Percentiles rank a stretch among this genome's conserved stretches.
Conservation (phyloP, 2,113 vertebrate genomes). For the Burhinus oedicnemus region DNA sequence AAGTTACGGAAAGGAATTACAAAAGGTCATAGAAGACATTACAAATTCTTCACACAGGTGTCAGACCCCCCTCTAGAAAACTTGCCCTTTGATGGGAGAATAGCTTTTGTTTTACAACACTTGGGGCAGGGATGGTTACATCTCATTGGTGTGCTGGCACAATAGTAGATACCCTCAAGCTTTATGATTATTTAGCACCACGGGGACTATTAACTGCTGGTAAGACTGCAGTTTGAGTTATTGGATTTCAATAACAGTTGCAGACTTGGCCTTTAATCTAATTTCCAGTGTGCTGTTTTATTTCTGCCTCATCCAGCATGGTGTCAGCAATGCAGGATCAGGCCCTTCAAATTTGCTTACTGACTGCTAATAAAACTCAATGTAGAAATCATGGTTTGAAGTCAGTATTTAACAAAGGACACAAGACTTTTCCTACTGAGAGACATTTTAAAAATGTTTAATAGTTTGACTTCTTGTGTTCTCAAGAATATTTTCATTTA, state of each 20-base stretch:
- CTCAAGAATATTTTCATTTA: not conserved
- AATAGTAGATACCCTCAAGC: constrained; percentile 17
- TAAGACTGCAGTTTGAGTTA: constrained; percentile 65
- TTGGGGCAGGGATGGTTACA: not conserved
- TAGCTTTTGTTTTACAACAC: constrained; percentile 1
- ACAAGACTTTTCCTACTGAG: not conserved
- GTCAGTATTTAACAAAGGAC: not conserved
- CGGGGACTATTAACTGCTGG: constrained; percentile 52
- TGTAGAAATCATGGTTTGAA: not conserved
- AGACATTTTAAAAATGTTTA: not conserved
- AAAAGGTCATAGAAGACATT: not conserved
- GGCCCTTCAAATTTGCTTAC: constrained; percentile 26
- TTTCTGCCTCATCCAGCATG: constrained; percentile 42
- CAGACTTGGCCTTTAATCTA: constrained; percentile 63
- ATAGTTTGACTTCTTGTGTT: not conserved
- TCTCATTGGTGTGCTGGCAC: constrained; percentile 10
- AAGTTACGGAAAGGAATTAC: not conserved
- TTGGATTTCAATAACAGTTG: constrained; percentile 65
- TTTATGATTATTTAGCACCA: constrained; percentile 65
- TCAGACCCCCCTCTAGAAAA: not conserved
- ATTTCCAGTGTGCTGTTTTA: constrained; percentile 65
- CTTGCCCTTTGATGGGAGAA: not conserved
- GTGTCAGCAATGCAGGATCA: constrained; percentile 45
- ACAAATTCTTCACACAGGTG: not conserved
- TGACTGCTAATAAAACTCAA: constrained; percentile 19